Percentiles rank a stretch among this genome's conserved stretches.
phyloP scores from a whole-genome alignment of 2,113 vertebrate species.

The Nettapus auritus region DNA sequence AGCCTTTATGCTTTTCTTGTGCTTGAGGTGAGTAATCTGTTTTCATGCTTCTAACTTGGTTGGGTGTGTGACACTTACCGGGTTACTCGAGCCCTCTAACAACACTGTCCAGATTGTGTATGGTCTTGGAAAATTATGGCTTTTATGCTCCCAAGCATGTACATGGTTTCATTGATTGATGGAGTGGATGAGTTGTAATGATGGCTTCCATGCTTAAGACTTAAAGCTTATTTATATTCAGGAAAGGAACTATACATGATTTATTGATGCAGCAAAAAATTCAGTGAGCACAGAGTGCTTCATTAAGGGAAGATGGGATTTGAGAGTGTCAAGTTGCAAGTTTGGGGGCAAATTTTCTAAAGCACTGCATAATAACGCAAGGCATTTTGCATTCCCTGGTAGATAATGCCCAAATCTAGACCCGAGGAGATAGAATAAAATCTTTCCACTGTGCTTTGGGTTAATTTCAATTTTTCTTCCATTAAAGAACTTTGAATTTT shows the following conservation, averaged over 20 bases:
- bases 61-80: neutral
- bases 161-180: neutral
- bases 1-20: conserved; percentile 95
- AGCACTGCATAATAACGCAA: neutral
- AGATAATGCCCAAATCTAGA: neutral
- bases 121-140: neutral
- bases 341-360: neutral
- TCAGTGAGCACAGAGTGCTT: neutral
- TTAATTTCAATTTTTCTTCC: neutral
- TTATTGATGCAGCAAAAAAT: neutral
- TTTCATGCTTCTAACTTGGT: conserved; percentile 29
- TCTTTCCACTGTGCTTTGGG: neutral
- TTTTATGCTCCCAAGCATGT: neutral
- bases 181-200: neutral
- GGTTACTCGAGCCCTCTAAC: neutral
- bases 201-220: neutral
- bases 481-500: neutral
- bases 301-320: neutral
- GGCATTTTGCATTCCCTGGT: neutral
- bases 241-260: neutral
- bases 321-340: neutral
- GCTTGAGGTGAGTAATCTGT: conserved; percentile 88
- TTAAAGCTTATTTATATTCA: neutral
- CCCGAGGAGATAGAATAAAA: neutral
- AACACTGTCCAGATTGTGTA: accelerated